These are phyloP conservation scores for Enteromius argenteus DNA, from an alignment of 2,797 vertebrate species.

Conservation along the genomic window DNA sequence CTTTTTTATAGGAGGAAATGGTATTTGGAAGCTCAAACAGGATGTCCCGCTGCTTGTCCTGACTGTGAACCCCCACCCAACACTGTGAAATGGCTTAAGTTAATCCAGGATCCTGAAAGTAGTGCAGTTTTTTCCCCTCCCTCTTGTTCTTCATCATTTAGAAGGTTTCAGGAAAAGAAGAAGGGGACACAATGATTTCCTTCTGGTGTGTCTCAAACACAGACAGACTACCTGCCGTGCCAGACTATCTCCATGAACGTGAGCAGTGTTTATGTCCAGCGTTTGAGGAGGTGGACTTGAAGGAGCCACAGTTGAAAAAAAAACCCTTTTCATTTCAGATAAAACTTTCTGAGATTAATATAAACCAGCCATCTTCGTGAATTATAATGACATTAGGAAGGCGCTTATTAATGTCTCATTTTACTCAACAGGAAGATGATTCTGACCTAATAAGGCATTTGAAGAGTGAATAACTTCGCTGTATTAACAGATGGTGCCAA, in stretches of 20 bases:
- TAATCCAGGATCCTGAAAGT: slow-evolving; percentile 75
- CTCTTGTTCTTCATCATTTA: slow-evolving; percentile 60
- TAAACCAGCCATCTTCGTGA: not conserved
- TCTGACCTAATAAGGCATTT: not conserved
- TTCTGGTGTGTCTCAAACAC: slow-evolving; percentile 46
- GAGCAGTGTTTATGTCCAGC: slow-evolving; percentile 17
- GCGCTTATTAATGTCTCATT: not conserved
- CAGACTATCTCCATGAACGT: slow-evolving; percentile 50
- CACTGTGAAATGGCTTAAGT: slow-evolving; percentile 71
- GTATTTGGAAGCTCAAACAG: slow-evolving; percentile 86
- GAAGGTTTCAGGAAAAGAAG: slow-evolving; percentile 58
- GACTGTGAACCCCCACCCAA: slow-evolving; percentile 71
- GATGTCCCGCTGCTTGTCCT: slow-evolving; percentile 83
- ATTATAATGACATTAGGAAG: not conserved
- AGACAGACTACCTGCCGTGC: slow-evolving; percentile 41
- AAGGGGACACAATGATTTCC: slow-evolving; percentile 54
- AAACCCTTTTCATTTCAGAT: not conserved
- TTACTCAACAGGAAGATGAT: not conserved
- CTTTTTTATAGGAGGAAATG: slow-evolving; percentile 78
- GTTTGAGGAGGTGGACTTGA: slow-evolving; percentile 1
- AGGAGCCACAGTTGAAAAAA: not conserved
- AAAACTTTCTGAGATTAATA: not conserved
- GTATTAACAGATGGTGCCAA: slow-evolving; percentile 25
- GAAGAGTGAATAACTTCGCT: not conserved
- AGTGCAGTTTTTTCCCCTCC: slow-evolving; percentile 27